phyloP scores from a whole-genome alignment of 23 tunicate species.

The Styela clava region DNA sequence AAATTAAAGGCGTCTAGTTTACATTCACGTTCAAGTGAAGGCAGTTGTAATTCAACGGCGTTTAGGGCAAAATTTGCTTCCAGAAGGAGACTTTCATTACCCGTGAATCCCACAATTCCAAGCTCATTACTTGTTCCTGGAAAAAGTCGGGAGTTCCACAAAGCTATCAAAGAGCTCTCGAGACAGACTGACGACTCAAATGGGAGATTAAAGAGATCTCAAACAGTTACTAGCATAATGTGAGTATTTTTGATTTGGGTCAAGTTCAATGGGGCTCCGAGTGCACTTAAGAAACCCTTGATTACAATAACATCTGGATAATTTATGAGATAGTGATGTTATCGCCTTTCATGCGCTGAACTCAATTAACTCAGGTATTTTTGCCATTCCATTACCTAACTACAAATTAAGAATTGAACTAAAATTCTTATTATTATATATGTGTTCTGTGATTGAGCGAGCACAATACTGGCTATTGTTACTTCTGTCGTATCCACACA shows the following conservation, averaged over 20 bases:
- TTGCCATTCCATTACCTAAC: too few species aligned
- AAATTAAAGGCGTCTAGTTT: constrained; percentile 22
- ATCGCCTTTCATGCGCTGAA: too few species aligned
- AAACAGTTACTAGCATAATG: neutral
- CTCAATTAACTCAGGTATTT: too few species aligned
- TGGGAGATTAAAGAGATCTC: neutral
- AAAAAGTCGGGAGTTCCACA: constrained; percentile 11
- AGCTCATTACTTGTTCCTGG: neutral
- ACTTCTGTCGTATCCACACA: too few species aligned
- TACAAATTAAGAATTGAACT: too few species aligned
- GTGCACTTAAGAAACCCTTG: neutral
- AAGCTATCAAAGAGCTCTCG: constrained; percentile 5
- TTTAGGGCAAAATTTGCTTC: constrained; percentile 16
- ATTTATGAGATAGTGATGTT: neutral
- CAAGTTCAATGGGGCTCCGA: neutral
- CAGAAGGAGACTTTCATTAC: constrained; percentile 22
- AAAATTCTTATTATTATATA: too few species aligned
- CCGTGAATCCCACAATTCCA: constrained; percentile 17
- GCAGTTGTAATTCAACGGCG: constrained; percentile 11
- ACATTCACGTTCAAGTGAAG: constrained; percentile 27
- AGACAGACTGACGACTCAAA: neutral
- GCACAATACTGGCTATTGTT: too few species aligned
- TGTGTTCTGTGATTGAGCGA: too few species aligned
- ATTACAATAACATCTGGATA: neutral
- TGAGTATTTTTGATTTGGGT: neutral